Base-by-base conservation (phyloP, 2,888 invertebrate genomes). In the Microctonus aethiopoides region DNA sequence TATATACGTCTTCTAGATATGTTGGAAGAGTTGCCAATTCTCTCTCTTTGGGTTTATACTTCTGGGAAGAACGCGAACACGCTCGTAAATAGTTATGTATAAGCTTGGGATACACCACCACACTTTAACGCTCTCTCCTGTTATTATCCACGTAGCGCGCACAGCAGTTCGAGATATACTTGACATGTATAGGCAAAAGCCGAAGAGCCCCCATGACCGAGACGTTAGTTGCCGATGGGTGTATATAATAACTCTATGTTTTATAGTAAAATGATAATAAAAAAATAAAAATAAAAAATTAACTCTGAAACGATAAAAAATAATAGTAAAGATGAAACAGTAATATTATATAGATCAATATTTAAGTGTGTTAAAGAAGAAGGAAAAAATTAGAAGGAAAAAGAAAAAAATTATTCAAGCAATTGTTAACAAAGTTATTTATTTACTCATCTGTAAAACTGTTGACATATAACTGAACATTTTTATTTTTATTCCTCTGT, bases 41-140 rank as follows among this genome's bases (percentile, higher is more conserved):
- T 13, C 29, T 26, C 75, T 26, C 75, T 74, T 71, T 62, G 77
- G 81, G 82, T 85, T 86, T 85, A 84, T 84, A 85, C 84, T 86
- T 86, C 86, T 85, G 83, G 77, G 86, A 86, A 86, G 83, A 80
- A 82, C 77, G 86, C n/a, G n/a, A 86, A 86, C 82, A 80, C 74
- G 83, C 81, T 85, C 85, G 84, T 86, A 86, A 86, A 86, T 82
- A 83, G 79, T 10, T 75, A n/a, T n/a, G n/a, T n/a, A n/a, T 46
- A 46, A 46, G 81, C 82, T 79, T 78, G 70, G 82, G 80, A 78
- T 83, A 79, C 80, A 63, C 71, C 77, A 79, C 81, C 7, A 20
- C 16, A 46, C 46, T 46, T 46, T 46, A 16, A 57, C 57, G 32
- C 29, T 9, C 34, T 57, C 80, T 84, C n/a, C 84, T 85, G 84